phyloP scores from a whole-genome alignment of 1,140 invertebrate genomes.

The Drosophila teissieri region DNA sequence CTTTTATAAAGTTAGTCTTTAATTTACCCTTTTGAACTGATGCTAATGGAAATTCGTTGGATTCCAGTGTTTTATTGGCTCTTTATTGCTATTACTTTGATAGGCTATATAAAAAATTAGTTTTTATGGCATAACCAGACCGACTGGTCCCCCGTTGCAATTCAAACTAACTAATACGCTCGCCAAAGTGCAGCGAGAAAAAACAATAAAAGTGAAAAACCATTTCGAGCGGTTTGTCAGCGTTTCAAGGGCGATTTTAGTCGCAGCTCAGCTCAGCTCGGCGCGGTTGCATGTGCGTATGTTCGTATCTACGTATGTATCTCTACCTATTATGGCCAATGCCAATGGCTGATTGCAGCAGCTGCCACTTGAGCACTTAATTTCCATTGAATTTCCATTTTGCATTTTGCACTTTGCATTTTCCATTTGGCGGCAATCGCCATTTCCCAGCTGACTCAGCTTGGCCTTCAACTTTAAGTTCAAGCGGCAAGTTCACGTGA shows the following conservation, averaged over 20 bases:
- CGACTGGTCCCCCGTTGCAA: constrained; percentile 4
- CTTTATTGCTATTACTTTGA: constrained; percentile 6
- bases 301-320: neutral
- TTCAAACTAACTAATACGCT: constrained; percentile 11
- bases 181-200: constrained; percentile 10
- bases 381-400: constrained; percentile 39
- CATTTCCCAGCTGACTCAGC: constrained; percentile 5
- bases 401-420: neutral
- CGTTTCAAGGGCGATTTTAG: constrained; percentile 36
- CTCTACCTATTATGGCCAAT: neutral
- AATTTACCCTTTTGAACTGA: neutral
- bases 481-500: constrained; percentile 74
- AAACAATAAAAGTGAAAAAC: constrained; percentile 31
- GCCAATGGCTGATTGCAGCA: constrained; percentile 4
- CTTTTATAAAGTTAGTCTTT: neutral
- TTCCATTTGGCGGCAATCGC: constrained; percentile 10
- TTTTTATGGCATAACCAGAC: constrained; percentile 19
- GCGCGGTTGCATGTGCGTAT: constrained; percentile 2
- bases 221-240: constrained; percentile 17
- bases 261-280: neutral
- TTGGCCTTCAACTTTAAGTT: constrained; percentile 60
- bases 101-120: constrained; percentile 12
- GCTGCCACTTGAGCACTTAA: constrained; percentile 4
- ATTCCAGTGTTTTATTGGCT: constrained; percentile 5
- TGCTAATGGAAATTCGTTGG: constrained; percentile 8